Conservation (phyloP, 2,113 vertebrate species). For the Anarrhichthys ocellatus region DNA sequence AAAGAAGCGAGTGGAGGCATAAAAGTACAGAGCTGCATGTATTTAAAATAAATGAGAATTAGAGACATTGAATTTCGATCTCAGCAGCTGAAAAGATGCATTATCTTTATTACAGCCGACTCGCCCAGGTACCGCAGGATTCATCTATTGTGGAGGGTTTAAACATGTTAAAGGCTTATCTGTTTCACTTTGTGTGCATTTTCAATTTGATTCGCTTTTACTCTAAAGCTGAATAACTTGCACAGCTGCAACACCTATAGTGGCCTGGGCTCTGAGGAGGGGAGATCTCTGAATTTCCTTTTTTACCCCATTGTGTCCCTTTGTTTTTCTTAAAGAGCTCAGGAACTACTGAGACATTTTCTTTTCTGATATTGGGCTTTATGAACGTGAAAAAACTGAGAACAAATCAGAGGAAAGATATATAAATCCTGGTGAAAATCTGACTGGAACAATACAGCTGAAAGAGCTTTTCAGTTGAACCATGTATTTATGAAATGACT, state of each 20-base stretch:
- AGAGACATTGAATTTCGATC: slow-evolving; percentile 30
- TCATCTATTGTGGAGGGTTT: slow-evolving; percentile 1
- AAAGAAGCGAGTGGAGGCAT: background rate
- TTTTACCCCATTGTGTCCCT: slow-evolving; percentile 3
- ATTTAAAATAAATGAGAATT: slow-evolving; percentile 30
- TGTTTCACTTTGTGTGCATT: background rate
- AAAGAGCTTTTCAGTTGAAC: background rate
- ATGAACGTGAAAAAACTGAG: background rate
- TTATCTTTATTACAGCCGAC: slow-evolving; percentile 1
- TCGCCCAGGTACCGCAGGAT: background rate
- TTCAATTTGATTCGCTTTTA: background rate
- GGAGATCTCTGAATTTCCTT: background rate
- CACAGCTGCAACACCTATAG: background rate
- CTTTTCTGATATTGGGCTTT: background rate
- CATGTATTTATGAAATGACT: background rate
- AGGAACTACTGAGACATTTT: background rate
- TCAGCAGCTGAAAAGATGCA: slow-evolving; percentile 7
- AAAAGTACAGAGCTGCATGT: background rate
- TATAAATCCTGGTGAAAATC: background rate
- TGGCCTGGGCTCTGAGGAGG: background rate
- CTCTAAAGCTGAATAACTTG: no score
- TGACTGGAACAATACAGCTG: background rate
- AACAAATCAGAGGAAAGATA: background rate
- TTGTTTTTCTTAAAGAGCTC: slow-evolving; percentile 15
- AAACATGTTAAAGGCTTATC: slow-evolving; percentile 21